phyloP scores from a whole-genome alignment of 2,797 vertebrate genomes.

The Mormyrus hasselquistii region DNA sequence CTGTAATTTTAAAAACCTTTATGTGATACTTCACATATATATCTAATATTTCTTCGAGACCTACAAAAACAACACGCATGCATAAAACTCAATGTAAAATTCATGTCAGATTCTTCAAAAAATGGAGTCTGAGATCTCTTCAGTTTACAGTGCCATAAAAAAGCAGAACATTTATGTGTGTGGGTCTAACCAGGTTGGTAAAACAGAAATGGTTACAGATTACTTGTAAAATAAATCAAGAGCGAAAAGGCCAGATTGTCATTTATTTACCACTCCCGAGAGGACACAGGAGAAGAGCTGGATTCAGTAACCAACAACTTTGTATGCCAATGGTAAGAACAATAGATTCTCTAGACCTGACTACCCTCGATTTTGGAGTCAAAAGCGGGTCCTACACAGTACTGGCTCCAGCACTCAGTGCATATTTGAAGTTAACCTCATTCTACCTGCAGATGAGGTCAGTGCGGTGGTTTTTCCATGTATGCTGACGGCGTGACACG shows the following conservation, averaged over 20 bases:
- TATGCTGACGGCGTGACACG: background rate
- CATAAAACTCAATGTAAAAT: background rate
- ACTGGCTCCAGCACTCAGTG: background rate
- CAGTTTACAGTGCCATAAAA: background rate
- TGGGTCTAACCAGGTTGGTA: background rate
- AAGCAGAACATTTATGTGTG: background rate
- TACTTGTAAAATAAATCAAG: background rate
- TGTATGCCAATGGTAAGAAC: background rate
- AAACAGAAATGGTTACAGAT: background rate
- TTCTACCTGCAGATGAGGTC: background rate
- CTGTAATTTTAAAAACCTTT: background rate
- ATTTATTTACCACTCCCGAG: background rate
- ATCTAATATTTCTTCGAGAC: background rate
- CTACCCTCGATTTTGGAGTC: background rate
- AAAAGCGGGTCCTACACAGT: background rate
- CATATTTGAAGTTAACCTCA: background rate
- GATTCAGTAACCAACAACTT: background rate
- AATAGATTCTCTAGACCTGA: background rate
- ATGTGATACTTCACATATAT: background rate
- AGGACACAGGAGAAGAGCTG: background rate
- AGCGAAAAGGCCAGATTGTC: background rate
- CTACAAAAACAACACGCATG: background rate
- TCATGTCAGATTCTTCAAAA: background rate
- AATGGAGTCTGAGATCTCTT: background rate
- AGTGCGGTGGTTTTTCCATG: background rate